Percentiles rank a stretch among this genome's conserved stretches.
Conservation (phyloP, 2,113 vertebrate genomes). For the Argyrosomus japonicus region DNA sequence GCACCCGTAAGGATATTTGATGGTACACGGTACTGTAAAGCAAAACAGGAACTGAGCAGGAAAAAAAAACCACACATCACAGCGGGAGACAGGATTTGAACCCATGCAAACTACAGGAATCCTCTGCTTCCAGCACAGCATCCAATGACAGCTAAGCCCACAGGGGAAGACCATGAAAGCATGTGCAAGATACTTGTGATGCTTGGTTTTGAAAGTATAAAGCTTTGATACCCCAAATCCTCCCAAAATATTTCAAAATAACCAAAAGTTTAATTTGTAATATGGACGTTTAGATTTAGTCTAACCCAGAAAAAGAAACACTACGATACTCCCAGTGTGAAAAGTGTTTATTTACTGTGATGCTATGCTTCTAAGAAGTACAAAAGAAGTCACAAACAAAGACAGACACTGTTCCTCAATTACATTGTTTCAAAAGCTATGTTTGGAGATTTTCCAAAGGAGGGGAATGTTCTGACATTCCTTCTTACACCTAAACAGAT, state of each 20-base stretch:
- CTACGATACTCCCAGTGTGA: background rate
- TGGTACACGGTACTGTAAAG: background rate
- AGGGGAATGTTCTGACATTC: background rate
- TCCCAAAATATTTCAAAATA: constrained; percentile 6
- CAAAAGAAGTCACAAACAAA: constrained; percentile 4
- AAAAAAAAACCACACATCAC: constrained; percentile 37
- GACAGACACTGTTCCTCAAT: background rate
- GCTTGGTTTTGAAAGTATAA: constrained; percentile 5
- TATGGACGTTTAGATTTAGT: constrained; percentile 7
- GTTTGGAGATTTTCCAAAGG: constrained; percentile 1
- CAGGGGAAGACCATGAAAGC: constrained; percentile 43
- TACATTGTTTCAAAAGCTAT: background rate
- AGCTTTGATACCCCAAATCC: constrained; percentile 25
- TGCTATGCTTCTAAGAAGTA: background rate
- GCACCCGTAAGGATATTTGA: constrained; percentile 9
- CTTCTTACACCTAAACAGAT: background rate
- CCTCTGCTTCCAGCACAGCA: constrained; percentile 21
- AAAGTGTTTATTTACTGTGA: background rate
- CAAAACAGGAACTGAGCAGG: background rate
- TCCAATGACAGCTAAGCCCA: constrained; percentile 23
- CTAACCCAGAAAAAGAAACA: background rate
- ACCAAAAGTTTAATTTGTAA: constrained; percentile 33
- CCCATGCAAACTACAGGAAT: background rate
- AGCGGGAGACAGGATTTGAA: constrained; percentile 37
- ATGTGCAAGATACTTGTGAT: constrained; percentile 21